A percentile compares a stretch with the other conserved stretches of the same genome.
Evolutionary conservation across 2,113 vertebrate genomes (phyloP).

Genomic region (Peromyscus polionotus): DNA sequence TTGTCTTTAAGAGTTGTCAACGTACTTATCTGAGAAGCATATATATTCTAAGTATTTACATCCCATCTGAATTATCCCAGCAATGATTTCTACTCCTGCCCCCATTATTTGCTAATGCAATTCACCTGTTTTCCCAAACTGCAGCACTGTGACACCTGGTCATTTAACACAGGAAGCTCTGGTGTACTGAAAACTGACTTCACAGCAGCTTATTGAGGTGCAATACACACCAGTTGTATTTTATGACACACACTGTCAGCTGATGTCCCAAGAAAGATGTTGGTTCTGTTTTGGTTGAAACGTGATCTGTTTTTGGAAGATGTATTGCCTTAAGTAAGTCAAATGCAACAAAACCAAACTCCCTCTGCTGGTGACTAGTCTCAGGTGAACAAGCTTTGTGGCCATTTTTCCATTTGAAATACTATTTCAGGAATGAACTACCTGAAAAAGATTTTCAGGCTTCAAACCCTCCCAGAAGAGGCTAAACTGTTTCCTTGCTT

Average conservation of each 20-base stretch:
- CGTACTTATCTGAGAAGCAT: background rate
- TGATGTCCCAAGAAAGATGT: background rate
- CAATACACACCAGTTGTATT: rapidly evolving
- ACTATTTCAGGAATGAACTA: background rate
- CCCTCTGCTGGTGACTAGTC: background rate
- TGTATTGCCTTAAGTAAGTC: background rate
- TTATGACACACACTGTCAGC: background rate
- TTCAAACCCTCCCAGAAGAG: background rate
- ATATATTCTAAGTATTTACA: background rate
- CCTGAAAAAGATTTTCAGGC: background rate
- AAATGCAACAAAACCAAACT: background rate
- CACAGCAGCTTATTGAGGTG: background rate
- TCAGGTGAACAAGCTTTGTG: background rate
- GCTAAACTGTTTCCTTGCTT: too few species aligned
- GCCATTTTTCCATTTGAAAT: background rate
- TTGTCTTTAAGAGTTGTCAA: background rate
- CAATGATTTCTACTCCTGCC: background rate
- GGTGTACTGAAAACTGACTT: background rate
- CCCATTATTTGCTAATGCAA: too few species aligned
- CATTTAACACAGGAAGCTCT: background rate
- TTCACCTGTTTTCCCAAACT: background rate
- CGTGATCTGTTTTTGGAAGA: background rate
- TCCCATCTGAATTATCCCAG: background rate
- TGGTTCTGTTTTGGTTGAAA: background rate
- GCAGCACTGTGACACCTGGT: background rate